Base-by-base conservation (phyloP, 2,888 invertebrate species). In the Pristionchus exspectatus region DNA sequence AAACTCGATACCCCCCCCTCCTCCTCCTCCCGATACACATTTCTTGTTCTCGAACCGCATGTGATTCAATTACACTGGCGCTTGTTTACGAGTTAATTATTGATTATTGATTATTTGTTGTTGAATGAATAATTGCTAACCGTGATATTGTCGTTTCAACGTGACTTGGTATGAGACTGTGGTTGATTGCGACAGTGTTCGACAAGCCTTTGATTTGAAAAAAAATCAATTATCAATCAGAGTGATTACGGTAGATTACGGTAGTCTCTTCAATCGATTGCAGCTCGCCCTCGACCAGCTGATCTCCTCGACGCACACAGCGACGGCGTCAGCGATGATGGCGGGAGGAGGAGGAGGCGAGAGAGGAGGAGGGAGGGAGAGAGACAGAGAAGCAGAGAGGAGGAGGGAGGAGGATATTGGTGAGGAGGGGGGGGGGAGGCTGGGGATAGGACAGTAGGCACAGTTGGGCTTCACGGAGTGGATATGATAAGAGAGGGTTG, bases 271-370 rank as follows among this genome's bases (percentile, higher is more conserved):
- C 54, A 4, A 50, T 38, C 24, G 44, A 54, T 54, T 87, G 44
- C 66, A 87, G 87, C 87, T 87, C 59, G 87, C 87, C n/a, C 87
- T 87, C 59, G 87, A 87, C 30, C 87, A 87, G 54, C 24, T 87
- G 44, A 69, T 87, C 44, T 66, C 87, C 38, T 87, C 87, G 44
- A 50, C 87, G 56, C 59, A 85, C 44, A n/a, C 66, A 16, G 24
- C 50, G 44, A 10, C 87, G 50, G 4, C 7, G 50, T 3, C 63
- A 16, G 14, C 24, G 38, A 50, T 18, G 69, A 44, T 12, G 50
- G 81, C 50, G 24, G 81, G 81, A n/a, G 54, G 33, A 21, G 24
- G 33, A n/a, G 24, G 44, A 30, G 81, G 54, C 38, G 54, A 44
- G n/a, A n/a, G 38, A 44, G 44, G 77, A 2, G 74, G 21, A 16